Percentiles rank a stretch among this genome's conserved stretches.
These are phyloP conservation scores for Oryzias dopingdopingensis DNA, from an alignment of 2,797 vertebrate genomes.

Conservation along the genomic window DNA sequence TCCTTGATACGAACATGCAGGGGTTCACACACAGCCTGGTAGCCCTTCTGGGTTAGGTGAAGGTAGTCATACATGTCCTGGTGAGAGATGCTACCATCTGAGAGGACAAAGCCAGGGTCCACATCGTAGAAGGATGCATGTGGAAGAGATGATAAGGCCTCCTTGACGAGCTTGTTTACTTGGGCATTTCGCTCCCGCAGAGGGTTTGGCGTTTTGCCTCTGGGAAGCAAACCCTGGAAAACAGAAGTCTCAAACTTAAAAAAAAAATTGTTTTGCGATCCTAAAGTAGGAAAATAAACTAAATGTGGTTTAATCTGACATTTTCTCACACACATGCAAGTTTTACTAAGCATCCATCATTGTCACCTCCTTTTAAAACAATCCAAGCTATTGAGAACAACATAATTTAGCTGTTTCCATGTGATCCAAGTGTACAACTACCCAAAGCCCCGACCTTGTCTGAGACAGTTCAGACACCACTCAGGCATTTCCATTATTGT, in stretches of 20 bases:
- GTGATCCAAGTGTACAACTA: neutral
- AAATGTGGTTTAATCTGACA: neutral
- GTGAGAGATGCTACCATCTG: conserved; percentile 88
- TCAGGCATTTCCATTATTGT: neutral
- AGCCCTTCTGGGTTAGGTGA: conserved; percentile 85
- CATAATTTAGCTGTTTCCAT: neutral
- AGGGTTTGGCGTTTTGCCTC: conserved; percentile 85
- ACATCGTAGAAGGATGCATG: conserved; percentile 81
- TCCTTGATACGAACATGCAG: conserved; percentile 80
- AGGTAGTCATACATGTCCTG: conserved; percentile 94
- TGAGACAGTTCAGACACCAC: conserved; percentile 14
- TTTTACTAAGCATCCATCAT: neutral
- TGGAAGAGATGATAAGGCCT: conserved; percentile 70
- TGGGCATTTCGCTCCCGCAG: conserved; percentile 82
- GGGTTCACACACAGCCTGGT: conserved; percentile 84
- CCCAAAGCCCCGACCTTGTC: conserved; percentile 1
- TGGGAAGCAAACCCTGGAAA: conserved; percentile 83
- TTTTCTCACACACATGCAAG: neutral
- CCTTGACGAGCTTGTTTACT: conserved; percentile 83
- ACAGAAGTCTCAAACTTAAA: conserved; percentile 1
- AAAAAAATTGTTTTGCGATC: conserved; percentile 1
- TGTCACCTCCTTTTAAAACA: neutral
- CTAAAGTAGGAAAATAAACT: neutral
- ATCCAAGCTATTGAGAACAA: neutral
- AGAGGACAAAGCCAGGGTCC: conserved; percentile 87